A percentile compares a stretch with the other conserved stretches of the same genome.
Evolutionary conservation across 2,888 invertebrate species (phyloP).

Genomic region (Notocelia uddmanniana): DNA sequence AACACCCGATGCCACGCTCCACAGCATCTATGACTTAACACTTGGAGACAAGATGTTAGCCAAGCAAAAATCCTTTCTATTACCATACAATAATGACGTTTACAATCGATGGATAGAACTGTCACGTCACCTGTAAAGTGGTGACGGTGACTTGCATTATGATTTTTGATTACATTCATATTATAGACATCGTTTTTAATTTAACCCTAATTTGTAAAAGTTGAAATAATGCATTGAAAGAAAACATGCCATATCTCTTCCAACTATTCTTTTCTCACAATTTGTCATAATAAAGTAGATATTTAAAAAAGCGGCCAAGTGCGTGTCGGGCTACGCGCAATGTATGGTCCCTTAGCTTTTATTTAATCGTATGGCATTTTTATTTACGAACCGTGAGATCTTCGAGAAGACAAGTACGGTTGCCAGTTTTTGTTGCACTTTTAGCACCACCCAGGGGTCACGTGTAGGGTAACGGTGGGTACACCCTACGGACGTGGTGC

Average conservation of each 20-base stretch:
- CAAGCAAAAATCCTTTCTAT: slow-evolving; percentile 6
- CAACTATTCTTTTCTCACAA: not conserved
- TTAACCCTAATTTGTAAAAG: not conserved
- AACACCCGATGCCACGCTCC: slow-evolving; percentile 47
- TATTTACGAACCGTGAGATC: too few relatives aligned
- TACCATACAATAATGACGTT: slow-evolving; percentile 4
- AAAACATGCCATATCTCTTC: not conserved
- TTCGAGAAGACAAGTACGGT: too few relatives aligned
- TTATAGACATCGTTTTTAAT: not conserved
- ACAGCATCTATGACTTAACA: slow-evolving; percentile 25
- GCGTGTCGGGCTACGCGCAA: too few relatives aligned
- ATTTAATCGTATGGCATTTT: too few relatives aligned
- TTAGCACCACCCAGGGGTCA: too few relatives aligned
- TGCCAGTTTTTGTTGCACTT: too few relatives aligned
- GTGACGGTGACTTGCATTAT: slow-evolving; percentile 30
- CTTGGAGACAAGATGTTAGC: not conserved
- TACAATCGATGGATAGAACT: not conserved
- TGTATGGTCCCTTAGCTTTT: too few relatives aligned
- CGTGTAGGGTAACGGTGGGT: too few relatives aligned
- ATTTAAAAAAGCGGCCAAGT: not conserved
- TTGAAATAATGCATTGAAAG: too few relatives aligned
- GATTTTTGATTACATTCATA: not conserved
- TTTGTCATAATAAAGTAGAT: not conserved
- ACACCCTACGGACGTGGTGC: too few relatives aligned
- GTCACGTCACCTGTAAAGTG: slow-evolving; percentile 24